phyloP scores from a whole-genome alignment of 1,140 invertebrate species.

The Conus ventricosus region DNA sequence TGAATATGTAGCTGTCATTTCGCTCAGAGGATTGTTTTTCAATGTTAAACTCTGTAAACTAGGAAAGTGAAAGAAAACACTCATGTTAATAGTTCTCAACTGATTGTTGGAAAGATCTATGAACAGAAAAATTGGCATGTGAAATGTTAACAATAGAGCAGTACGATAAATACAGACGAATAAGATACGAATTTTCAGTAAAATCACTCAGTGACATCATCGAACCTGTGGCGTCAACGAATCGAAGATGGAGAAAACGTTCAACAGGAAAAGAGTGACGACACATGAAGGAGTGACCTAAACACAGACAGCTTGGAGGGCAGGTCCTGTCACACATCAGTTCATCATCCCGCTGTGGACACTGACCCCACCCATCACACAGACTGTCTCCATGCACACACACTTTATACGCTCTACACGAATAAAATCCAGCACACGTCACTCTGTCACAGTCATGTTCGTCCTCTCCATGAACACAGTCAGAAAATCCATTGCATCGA shows the following conservation, averaged over 20 bases:
- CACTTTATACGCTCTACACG: not conserved
- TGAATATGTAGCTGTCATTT: slow-evolving; percentile 20
- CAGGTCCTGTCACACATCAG: not conserved
- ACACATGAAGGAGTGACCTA: slow-evolving; percentile 3
- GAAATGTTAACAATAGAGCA: slow-evolving; percentile 18
- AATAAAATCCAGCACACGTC: not conserved
- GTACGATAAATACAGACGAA: not conserved
- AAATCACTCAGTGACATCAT: not conserved
- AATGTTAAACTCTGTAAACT: slow-evolving; percentile 8
- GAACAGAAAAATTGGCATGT: not conserved
- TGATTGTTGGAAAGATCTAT: not conserved
- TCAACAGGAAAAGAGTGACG: not conserved
- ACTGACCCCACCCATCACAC: slow-evolving; percentile 19
- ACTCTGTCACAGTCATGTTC: not conserved
- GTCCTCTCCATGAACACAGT: not conserved
- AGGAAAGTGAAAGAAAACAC: slow-evolving; percentile 5
- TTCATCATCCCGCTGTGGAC: slow-evolving; percentile 20
- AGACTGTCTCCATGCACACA: slow-evolving; percentile 1
- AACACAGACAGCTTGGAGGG: not conserved
- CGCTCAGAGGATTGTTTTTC: not conserved
- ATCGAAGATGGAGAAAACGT: not conserved
- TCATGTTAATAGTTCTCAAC: not conserved
- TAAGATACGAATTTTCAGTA: not conserved
- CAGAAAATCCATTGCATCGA: slow-evolving; percentile 21
- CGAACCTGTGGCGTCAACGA: not conserved